These are phyloP conservation scores for Penaeus monodon DNA, from an alignment of 2,888 invertebrate genomes.

Conservation along the genomic window DNA sequence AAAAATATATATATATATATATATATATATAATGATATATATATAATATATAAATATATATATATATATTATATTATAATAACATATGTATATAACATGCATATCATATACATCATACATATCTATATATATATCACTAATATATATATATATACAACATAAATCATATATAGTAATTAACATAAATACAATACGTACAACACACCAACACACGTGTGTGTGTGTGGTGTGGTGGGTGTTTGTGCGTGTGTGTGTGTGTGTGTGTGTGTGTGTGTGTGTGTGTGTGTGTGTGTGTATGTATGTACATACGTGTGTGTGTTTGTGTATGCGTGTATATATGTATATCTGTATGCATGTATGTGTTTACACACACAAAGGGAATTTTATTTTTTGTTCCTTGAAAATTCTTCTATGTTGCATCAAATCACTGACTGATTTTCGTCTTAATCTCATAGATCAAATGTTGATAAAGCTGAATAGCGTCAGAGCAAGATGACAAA, in stretches of 20 bases:
- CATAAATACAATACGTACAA: no score
- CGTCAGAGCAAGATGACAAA: no score
- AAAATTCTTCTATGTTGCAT: background rate
- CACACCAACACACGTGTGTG: no score
- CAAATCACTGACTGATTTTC: background rate
- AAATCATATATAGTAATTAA: no score
- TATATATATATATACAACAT: conserved; percentile 22
- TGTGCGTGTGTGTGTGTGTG: conserved; percentile 27
- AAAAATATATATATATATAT: background rate
- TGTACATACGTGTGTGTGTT: conserved; percentile 24
- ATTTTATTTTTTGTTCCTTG: background rate
- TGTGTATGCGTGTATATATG: conserved; percentile 20
- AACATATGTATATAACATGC: conserved; percentile 9
- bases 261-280: conserved; percentile 2
- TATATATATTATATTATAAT: conserved; percentile 30
- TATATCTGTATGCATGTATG: conserved; percentile 14
- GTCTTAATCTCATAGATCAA: no score
- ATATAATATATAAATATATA: conserved; percentile 35
- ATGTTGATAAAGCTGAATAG: background rate
- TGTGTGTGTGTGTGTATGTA: background rate
- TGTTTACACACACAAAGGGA: background rate
- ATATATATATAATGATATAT: background rate
- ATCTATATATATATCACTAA: conserved; percentile 25
- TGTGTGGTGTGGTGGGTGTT: no score
- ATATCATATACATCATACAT: conserved; percentile 22